Evolutionary conservation across 2,113 vertebrate species (phyloP), one percentile per base, ranked within the genome.

Genomic region (Esox niger): DNA sequence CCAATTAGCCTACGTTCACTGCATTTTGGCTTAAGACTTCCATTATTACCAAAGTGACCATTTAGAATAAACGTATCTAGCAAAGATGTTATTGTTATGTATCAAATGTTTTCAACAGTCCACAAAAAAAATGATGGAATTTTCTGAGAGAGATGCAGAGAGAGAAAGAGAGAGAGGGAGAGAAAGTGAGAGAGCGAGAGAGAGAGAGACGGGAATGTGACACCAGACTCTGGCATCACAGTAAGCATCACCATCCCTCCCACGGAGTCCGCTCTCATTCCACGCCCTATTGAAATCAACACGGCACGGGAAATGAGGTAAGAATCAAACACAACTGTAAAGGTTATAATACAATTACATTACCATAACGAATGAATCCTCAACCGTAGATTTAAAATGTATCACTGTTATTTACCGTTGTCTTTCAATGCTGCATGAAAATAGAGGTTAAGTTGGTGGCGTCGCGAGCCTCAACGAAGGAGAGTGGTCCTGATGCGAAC

Each of bases 401-500:
- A 17, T 43, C 2, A 1, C 15, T 21, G 3, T 7, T 52, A 52
- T 1, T 43, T 52, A 9, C 4, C n/a, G n/a, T 6, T 21, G n/a
- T 52, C 47, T 21, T 21, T 2, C n/a, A 15, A 52, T 52, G n/a
- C 47, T 52, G 47, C 47, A 52, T 52, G 35, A 38, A 38, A 38
- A 38, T 5, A 5, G 11, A 38, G 5, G 17, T 17, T 17, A 0
- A n/a, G 15, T 52, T 23, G 47, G n/a, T 52, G n/a, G 47, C n/a
- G n/a, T 52, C 17, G 47, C 47, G 47, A 52, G 17, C 47, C 21
- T 11, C 47, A 2, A 11, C 6, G 8, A 20, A 5, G n/a, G 47
- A 52, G 47, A 47, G 38, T 49, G 62, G 38, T 64, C 38, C 62
- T 64, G 62, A 64, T 64, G 62, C 20, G 62, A 64, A 64, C 30